Evolutionary conservation across 2,113 vertebrate genomes (phyloP).

Genomic region (Dicentrarchus labrax): DNA sequence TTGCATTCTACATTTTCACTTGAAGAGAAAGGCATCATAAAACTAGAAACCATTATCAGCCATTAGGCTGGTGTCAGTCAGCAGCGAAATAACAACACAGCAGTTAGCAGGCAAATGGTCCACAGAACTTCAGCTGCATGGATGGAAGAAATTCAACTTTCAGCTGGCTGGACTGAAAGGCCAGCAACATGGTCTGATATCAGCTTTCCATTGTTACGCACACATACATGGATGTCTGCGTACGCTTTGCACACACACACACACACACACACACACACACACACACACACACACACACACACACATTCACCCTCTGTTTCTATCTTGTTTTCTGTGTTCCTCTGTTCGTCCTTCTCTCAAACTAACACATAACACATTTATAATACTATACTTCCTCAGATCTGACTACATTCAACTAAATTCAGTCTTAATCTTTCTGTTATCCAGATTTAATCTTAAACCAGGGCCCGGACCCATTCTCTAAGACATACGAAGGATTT

Average conservation of each 20-base stretch:
- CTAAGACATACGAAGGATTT: not conserved
- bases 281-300: not conserved
- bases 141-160: conserved; percentile 58
- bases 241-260: not conserved
- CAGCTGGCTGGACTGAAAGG: conserved; percentile 23
- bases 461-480: not conserved
- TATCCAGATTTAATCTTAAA: conserved; percentile 6
- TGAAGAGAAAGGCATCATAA: conserved; percentile 66
- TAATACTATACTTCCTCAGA: not conserved
- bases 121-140: conserved; percentile 34
- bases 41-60: conserved; percentile 75
- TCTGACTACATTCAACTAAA: not conserved
- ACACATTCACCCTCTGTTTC: not conserved
- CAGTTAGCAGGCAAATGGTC: conserved; percentile 66
- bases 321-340: no score
- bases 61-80: conserved; percentile 77
- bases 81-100: conserved; percentile 63
- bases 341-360: not conserved
- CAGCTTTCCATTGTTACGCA: conserved; percentile 29
- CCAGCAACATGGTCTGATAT: conserved; percentile 22
- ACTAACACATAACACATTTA: not conserved
- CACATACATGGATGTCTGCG: not conserved
- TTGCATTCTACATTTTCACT: conserved; percentile 59
- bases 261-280: no score
- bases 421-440: not conserved